Percentiles rank a stretch among this genome's conserved stretches.
These are phyloP conservation scores for Apomyelois bistriatella DNA, from an alignment of 2,888 invertebrate genomes.

Conservation along the genomic window DNA sequence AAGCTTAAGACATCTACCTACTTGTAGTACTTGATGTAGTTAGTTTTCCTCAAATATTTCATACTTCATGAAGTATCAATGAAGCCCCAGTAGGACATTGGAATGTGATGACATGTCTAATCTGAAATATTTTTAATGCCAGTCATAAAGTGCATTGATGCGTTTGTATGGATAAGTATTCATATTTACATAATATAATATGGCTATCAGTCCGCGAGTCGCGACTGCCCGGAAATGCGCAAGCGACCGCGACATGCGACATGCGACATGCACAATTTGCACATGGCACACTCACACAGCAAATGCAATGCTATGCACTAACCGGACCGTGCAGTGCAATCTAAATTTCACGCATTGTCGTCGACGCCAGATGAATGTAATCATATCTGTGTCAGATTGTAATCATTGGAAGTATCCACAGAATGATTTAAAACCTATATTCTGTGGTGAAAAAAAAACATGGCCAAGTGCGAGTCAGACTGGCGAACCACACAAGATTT, in stretches of 20 bases:
- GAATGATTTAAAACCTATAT: background rate
- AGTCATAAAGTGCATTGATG: background rate
- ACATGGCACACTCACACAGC: constrained; percentile 21
- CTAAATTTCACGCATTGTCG: constrained; percentile 55
- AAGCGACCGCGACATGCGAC: background rate
- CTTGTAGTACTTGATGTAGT: too few species aligned
- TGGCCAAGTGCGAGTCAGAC: too few species aligned
- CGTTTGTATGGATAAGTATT: background rate
- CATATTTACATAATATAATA: too few species aligned
- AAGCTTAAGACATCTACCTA: too few species aligned
- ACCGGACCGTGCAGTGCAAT: constrained; percentile 51
- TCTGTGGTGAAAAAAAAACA: too few species aligned
- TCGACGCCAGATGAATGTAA: constrained; percentile 23
- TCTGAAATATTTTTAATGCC: background rate
- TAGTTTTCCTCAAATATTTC: too few species aligned
- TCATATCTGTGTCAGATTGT: constrained; percentile 20
- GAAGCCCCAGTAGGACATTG: too few species aligned
- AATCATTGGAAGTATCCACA: background rate
- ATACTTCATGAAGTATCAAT: too few species aligned
- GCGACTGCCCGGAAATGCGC: background rate
- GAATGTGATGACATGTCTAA: too few species aligned
- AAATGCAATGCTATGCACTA: constrained; percentile 14
- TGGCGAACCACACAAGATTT: too few species aligned
- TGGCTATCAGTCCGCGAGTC: background rate
- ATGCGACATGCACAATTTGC: background rate